Evolutionary conservation across 64 coral and sea anemone species (phyloP).

Genomic region (Stichodactyla mertensii): DNA sequence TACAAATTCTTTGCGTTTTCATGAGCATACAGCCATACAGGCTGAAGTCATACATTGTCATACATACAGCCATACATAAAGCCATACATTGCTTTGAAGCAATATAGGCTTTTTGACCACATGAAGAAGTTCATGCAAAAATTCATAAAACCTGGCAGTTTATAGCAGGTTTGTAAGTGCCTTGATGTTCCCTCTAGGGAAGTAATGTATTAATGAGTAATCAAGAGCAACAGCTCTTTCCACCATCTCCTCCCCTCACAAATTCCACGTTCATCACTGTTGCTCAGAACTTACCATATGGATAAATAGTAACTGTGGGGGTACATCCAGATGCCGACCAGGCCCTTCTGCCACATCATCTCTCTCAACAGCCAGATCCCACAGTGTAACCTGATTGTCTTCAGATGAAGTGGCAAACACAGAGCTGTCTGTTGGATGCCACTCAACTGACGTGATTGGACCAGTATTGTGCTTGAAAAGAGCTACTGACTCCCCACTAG

Average conservation of each 20-base stretch:
- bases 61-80: no score
- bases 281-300: constrained; percentile 70
- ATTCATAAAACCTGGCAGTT: no score
- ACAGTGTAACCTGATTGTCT: constrained; percentile 82
- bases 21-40: no score
- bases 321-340: constrained; percentile 82
- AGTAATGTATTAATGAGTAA: no score
- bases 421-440: constrained; percentile 84
- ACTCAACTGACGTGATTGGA: constrained; percentile 88
- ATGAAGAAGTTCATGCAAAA: no score
- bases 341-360: constrained; percentile 53
- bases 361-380: constrained; percentile 91
- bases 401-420: constrained; percentile 84
- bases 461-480: constrained; percentile 91
- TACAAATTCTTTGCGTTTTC: no score
- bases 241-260: background rate
- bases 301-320: constrained; percentile 89
- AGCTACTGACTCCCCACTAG: constrained; percentile 76
- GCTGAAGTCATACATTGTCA: no score
- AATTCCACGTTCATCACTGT: background rate
- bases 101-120: no score
- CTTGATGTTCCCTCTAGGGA: no score
- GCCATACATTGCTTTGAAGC: no score
- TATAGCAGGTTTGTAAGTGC: no score
- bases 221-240: background rate